Percentiles rank a stretch among this genome's conserved stretches.
Conservation (phyloP, 2,113 vertebrate genomes). For the Paradisaea rubra region DNA sequence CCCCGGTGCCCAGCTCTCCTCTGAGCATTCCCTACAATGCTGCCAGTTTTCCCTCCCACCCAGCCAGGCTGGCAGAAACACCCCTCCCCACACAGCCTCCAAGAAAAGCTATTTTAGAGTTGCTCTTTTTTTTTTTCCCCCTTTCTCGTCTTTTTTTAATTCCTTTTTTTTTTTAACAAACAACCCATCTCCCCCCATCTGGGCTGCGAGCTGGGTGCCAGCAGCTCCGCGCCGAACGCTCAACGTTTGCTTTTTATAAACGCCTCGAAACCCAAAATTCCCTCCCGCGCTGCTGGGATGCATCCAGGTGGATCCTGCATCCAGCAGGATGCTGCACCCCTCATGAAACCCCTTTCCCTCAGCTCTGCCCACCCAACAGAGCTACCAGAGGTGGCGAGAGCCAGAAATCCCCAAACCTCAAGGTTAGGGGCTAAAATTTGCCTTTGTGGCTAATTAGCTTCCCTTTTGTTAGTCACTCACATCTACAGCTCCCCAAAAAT, state of each 20-base stretch:
- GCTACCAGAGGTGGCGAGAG: fast-evolving
- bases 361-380: background rate
- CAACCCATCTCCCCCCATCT: conserved; percentile 40
- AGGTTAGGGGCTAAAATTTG: background rate
- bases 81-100: background rate
- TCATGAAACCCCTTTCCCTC: background rate
- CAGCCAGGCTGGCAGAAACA: background rate
- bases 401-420: background rate
- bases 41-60: conserved; percentile 6
- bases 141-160: background rate
- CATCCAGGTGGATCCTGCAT: background rate
- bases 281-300: background rate
- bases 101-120: conserved; percentile 29
- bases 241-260: conserved; percentile 1
- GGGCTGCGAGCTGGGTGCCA: conserved; percentile 36
- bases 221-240: background rate
- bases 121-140: conserved; percentile 7
- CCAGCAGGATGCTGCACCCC: background rate
- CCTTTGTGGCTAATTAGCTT: conserved; percentile 57
- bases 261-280: background rate
- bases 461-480: conserved; percentile 50
- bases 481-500: conserved; percentile 52
- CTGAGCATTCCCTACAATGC: background rate
- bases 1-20: background rate
- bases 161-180: background rate